Conservation (phyloP, 2,113 vertebrate species). For the Pelodiscus sinensis region DNA sequence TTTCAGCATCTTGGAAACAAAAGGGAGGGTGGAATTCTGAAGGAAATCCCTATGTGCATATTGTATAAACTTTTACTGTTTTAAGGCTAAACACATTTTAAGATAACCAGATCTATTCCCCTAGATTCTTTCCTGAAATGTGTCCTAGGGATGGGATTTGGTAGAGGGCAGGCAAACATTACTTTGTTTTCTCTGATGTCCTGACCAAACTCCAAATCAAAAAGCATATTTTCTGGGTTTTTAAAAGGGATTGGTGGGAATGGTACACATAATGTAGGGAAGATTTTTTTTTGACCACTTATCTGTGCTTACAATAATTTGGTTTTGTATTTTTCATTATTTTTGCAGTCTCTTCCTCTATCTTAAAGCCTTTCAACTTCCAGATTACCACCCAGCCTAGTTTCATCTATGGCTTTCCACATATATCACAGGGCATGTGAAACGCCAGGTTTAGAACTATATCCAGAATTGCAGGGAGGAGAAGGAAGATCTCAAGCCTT, state of each 20-base stretch:
- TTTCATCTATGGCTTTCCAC: not conserved
- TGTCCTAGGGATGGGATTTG: not conserved
- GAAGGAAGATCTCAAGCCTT: not conserved
- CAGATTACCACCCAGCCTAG: not conserved
- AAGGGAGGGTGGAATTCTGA: not conserved
- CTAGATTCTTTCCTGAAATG: not conserved
- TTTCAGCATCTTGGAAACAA: not conserved
- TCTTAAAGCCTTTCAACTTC: not conserved
- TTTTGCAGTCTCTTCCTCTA: not conserved
- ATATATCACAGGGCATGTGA: not conserved
- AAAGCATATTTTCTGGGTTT: not conserved
- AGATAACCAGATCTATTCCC: not conserved
- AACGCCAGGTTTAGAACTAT: not conserved
- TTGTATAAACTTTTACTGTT: not conserved
- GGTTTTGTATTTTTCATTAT: not conserved
- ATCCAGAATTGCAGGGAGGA: not conserved
- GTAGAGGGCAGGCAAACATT: not conserved
- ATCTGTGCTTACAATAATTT: not conserved
- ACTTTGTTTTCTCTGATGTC: not conserved
- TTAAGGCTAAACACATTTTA: not conserved
- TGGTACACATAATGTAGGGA: not conserved
- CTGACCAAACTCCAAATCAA: not conserved
- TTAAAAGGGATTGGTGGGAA: not conserved
- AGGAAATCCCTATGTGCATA: not conserved
- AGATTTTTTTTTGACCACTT: not conserved